These are phyloP conservation scores for Tetraneura akinire DNA, from an alignment of 1,140 invertebrate species.

Conservation along the genomic window DNA sequence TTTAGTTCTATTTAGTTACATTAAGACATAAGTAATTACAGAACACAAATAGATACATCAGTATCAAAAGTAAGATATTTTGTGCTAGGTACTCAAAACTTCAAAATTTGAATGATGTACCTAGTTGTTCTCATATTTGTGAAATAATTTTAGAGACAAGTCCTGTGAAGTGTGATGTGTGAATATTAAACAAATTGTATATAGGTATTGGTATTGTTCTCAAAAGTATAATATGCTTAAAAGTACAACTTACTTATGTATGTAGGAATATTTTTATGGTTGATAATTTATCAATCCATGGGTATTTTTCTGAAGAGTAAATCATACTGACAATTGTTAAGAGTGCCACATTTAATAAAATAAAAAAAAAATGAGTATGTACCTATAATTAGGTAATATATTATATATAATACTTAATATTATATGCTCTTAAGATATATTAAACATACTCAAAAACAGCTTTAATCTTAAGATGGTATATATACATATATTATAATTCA, in stretches of 20 bases:
- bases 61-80: constrained; percentile 14
- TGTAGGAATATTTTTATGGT: constrained; percentile 3
- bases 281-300: not conserved
- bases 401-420: constrained; percentile 2
- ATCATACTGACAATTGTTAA: constrained; percentile 4
- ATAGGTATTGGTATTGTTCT: not conserved
- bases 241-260: not conserved
- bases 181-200: constrained; percentile 1
- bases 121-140: constrained; percentile 7
- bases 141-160: not conserved
- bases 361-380: not conserved
- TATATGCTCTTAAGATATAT: not conserved
- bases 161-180: no score
- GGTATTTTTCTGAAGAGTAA: not conserved
- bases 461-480: constrained; percentile 7
- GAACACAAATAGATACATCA: not conserved
- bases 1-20: no score
- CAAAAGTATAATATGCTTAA: not conserved
- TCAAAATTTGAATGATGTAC: not conserved
- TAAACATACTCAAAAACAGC: not conserved
- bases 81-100: constrained; percentile 8
- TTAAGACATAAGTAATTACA: constrained; percentile 13
- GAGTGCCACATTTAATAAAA: not conserved
- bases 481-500: not conserved
- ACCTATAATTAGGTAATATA: no score